phyloP scores from a whole-genome alignment of 2,113 vertebrate species.

The Cynopterus brachyotis region DNA sequence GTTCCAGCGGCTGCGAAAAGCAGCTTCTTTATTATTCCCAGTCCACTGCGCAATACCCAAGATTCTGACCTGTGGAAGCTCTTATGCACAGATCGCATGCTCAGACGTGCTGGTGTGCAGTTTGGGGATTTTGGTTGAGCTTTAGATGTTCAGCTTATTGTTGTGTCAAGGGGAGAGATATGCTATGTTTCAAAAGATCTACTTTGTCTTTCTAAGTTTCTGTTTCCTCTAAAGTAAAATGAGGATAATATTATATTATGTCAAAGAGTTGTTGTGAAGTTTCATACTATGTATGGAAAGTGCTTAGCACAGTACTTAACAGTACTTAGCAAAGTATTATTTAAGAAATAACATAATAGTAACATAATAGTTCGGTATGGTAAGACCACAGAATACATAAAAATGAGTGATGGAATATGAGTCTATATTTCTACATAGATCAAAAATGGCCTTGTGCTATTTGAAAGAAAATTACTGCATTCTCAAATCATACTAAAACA shows the following conservation, averaged over 20 bases:
- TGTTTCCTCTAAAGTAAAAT: not conserved
- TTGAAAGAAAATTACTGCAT: not conserved
- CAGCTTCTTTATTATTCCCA: too few species aligned
- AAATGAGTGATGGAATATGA: not conserved
- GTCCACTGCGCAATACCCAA: too few species aligned
- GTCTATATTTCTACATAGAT: not conserved
- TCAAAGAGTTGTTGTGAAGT: not conserved
- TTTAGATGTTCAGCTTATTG: too few species aligned
- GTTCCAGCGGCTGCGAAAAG: too few species aligned
- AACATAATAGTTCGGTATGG: not conserved
- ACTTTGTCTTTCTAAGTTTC: not conserved
- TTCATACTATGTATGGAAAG: not conserved
- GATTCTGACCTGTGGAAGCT: too few species aligned
- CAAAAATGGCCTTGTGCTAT: not conserved
- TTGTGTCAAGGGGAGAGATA: too few species aligned
- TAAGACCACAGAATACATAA: not conserved
- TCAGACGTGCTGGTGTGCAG: too few species aligned
- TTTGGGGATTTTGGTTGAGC: too few species aligned
- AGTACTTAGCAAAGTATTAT: not conserved
- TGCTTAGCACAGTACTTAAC: not conserved
- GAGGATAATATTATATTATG: not conserved
- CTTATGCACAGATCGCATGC: too few species aligned
- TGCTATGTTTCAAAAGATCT: too few species aligned
- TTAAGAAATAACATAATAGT: not conserved
- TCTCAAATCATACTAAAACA: conserved; percentile 29